These are phyloP conservation scores for Catharus bicknelli DNA, from an alignment of 2,113 vertebrate species.

Conservation along the genomic window DNA sequence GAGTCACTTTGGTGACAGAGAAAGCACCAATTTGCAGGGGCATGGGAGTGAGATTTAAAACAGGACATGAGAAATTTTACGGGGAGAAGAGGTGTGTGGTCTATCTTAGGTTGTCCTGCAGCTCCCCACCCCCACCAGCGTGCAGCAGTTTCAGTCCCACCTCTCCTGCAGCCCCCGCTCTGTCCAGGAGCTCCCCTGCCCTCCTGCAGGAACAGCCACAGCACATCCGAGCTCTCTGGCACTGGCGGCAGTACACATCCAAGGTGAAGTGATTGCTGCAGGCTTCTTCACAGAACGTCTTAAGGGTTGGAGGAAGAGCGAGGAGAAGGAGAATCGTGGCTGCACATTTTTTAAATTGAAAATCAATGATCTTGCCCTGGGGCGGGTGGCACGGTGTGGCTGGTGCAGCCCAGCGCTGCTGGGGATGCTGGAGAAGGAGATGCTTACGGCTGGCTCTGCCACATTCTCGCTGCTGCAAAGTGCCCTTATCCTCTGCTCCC, in stretches of 20 bases:
- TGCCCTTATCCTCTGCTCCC: background rate
- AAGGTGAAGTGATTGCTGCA: background rate
- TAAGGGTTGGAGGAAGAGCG: background rate
- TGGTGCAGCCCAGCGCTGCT: background rate
- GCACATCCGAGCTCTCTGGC: rapidly evolving
- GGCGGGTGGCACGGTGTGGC: background rate
- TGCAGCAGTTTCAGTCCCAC: background rate
- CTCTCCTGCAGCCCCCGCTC: background rate
- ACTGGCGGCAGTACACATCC: background rate
- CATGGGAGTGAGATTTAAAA: background rate
- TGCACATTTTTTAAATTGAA: background rate
- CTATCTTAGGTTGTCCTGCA: background rate
- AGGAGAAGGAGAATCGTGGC: background rate
- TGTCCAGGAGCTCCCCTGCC: background rate
- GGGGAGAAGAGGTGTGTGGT: background rate
- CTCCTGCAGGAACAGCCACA: background rate
- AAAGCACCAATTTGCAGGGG: background rate
- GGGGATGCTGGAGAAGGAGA: background rate
- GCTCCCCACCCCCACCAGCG: background rate
- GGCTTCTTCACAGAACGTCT: background rate
- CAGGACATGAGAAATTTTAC: rapidly evolving
- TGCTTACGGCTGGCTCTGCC: background rate
- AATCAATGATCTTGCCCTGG: background rate
- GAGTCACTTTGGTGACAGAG: rapidly evolving
- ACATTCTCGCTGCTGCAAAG: background rate